A percentile compares a stretch with the other conserved stretches of the same genome.
Conservation (phyloP, 2,888 invertebrate genomes). For the Octodonta nipae region DNA sequence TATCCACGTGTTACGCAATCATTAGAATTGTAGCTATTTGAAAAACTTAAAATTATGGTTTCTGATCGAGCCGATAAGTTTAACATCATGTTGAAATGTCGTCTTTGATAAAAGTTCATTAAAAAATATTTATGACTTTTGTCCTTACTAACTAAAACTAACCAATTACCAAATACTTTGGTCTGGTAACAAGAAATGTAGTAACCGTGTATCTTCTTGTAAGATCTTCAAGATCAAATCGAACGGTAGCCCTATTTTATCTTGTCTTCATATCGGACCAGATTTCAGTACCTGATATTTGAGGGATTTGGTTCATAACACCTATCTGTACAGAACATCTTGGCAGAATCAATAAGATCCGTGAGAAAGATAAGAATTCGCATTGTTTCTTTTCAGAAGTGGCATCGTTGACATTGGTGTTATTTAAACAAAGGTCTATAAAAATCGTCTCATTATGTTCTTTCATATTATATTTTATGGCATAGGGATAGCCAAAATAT, state of each 20-base stretch:
- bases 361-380: too few relatives aligned
- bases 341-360: too few relatives aligned
- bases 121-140: not conserved
- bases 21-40: not conserved
- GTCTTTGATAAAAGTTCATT: conserved; percentile 1
- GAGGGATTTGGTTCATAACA: too few relatives aligned
- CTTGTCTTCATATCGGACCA: not conserved
- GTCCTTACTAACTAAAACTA: not conserved
- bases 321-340: too few relatives aligned
- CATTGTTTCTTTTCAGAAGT: too few relatives aligned
- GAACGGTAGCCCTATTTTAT: not conserved
- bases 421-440: too few relatives aligned
- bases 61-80: not conserved
- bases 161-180: conserved; percentile 2
- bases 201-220: not conserved
- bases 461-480: too few relatives aligned
- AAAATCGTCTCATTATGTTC: too few relatives aligned
- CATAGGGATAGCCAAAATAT: too few relatives aligned
- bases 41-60: not conserved
- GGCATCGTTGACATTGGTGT: too few relatives aligned
- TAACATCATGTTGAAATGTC: not conserved
- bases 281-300: conserved; percentile 1
- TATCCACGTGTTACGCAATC: not conserved
- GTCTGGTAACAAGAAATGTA: not conserved
- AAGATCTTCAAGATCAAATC: not conserved